phyloP scores from a whole-genome alignment of 2,888 invertebrate species.

The Drosophila melanosoma region DNA sequence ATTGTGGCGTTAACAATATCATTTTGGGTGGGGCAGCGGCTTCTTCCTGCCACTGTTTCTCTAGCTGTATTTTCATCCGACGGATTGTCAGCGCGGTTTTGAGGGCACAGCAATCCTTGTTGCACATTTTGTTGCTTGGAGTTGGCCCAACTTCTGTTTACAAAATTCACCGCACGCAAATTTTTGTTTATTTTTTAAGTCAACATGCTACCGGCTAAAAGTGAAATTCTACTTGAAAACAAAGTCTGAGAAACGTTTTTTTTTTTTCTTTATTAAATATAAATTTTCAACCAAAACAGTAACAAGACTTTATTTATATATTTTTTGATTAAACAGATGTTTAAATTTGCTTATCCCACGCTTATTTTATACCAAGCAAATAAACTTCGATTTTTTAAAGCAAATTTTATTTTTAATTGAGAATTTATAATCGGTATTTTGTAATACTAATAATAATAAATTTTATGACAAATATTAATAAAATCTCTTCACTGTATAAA shows the following conservation, averaged over 20 bases:
- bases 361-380: not conserved
- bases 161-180: not conserved
- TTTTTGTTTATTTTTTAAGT: not conserved
- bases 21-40: slow-evolving; percentile 21
- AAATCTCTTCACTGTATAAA: accelerated
- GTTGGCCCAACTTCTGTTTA: not conserved
- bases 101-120: slow-evolving; percentile 50
- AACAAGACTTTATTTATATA: not conserved
- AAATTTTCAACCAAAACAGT: not conserved
- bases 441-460: not conserved
- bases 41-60: slow-evolving; percentile 24
- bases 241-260: not conserved
- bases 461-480: not conserved
- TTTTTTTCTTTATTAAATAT: not conserved
- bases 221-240: not conserved
- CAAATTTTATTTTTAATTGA: not conserved
- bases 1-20: slow-evolving; percentile 47
- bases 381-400: not conserved
- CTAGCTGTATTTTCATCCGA: slow-evolving; percentile 21
- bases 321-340: not conserved
- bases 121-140: slow-evolving; percentile 47
- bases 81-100: slow-evolving; percentile 56
- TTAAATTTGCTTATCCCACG: not conserved
- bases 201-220: not conserved
- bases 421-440: not conserved